Evolutionary conservation across 2,888 invertebrate species (phyloP).

Genomic region (Plemyria rubiginata): DNA sequence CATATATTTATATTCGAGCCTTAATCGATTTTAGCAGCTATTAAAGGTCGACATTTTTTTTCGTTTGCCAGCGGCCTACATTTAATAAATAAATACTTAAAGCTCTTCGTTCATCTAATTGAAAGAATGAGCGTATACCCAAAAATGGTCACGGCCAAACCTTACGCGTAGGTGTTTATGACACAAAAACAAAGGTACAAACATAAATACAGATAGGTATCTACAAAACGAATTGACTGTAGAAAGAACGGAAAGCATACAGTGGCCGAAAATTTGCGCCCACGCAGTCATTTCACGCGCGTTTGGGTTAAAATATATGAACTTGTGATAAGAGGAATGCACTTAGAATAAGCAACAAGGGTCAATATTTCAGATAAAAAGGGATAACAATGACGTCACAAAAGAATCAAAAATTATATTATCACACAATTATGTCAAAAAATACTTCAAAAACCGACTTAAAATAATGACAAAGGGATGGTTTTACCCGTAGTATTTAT

Average conservation of each 20-base stretch:
- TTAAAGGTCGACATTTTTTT: neutral
- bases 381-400: too few species aligned
- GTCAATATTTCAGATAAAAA: too few species aligned
- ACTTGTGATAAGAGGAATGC: conserved; percentile 17
- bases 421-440: too few species aligned
- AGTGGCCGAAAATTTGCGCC: conserved; percentile 47
- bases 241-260: conserved; percentile 40
- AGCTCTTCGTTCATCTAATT: conserved; percentile 25
- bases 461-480: too few species aligned
- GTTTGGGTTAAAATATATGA: conserved; percentile 15
- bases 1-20: too few species aligned
- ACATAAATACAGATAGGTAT: conserved; percentile 30
- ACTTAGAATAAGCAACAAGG: too few species aligned
- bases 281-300: conserved; percentile 40
- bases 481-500: too few species aligned
- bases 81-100: conserved; percentile 12
- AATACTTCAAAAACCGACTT: too few species aligned
- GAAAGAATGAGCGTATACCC: conserved; percentile 25
- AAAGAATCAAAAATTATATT: too few species aligned
- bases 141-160: conserved; percentile 38
- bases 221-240: conserved; percentile 35
- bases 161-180: conserved; percentile 38
- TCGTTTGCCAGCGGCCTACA: neutral
- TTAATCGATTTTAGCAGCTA: too few species aligned
- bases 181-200: conserved; percentile 41